A percentile compares a stretch with the other conserved stretches of the same genome.
Evolutionary conservation across 2,888 invertebrate genomes (phyloP).

Genomic region (Zootermopsis nevadensis): DNA sequence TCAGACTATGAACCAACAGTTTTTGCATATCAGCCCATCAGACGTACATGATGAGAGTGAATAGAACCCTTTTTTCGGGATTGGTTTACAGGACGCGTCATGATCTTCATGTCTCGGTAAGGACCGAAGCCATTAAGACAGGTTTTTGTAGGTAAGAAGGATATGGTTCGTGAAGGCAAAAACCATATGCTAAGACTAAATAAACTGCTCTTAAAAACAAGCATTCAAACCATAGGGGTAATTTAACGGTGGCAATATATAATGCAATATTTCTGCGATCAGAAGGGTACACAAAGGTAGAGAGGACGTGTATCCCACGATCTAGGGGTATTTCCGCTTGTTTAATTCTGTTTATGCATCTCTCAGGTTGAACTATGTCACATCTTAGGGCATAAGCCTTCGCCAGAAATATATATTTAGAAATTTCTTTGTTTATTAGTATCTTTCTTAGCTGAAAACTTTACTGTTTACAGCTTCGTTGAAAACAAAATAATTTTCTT

Average conservation of each 20-base stretch:
- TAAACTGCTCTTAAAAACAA: slow-evolving; percentile 29
- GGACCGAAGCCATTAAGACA: slow-evolving; percentile 24
- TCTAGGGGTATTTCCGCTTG: too few relatives aligned
- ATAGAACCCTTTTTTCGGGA: neutral
- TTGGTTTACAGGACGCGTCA: neutral
- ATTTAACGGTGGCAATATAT: slow-evolving; percentile 12
- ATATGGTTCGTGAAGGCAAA: neutral
- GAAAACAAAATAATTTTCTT: too few relatives aligned
- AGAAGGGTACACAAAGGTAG: neutral
- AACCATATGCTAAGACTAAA: slow-evolving; percentile 27
- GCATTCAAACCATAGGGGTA: neutral
- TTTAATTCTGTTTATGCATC: too few relatives aligned
- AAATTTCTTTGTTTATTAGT: too few relatives aligned
- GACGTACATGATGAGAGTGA: neutral
- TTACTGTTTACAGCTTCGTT: too few relatives aligned
- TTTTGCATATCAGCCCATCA: neutral
- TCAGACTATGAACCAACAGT: neutral
- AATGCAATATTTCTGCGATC: neutral
- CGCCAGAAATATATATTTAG: too few relatives aligned
- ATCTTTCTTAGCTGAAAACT: too few relatives aligned
- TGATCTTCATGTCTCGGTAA: neutral
- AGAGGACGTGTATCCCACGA: too few relatives aligned
- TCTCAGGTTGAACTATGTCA: too few relatives aligned
- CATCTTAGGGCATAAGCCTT: too few relatives aligned
- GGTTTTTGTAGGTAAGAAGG: slow-evolving; percentile 19